Evolutionary conservation across 2,888 invertebrate genomes (phyloP).

Genomic region (Apamea monoglypha): DNA sequence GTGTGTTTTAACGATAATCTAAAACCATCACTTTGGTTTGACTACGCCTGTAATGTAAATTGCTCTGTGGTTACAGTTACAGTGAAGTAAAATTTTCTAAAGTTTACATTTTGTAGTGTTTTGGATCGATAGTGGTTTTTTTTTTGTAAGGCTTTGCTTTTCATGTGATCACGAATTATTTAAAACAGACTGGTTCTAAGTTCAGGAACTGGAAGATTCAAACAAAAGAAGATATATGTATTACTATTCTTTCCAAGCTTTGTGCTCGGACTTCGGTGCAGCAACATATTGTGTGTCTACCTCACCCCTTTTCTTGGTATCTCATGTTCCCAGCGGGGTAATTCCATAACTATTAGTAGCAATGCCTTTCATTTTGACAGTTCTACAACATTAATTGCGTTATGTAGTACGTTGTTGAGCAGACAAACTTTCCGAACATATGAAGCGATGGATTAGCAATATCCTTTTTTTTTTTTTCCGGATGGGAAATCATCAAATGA

Average conservation of each 20-base stretch:
- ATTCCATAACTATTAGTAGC: not conserved
- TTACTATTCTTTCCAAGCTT: not conserved
- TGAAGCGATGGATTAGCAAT: not conserved
- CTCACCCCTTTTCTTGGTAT: not conserved
- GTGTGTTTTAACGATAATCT: slow-evolving; percentile 44
- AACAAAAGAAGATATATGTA: not conserved
- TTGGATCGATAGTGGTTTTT: not conserved
- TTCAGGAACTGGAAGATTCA: not conserved
- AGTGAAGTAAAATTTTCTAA: not conserved
- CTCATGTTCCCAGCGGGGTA: not conserved
- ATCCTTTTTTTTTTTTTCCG: no score
- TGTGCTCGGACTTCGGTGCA: not conserved
- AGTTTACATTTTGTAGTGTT: slow-evolving; percentile 1
- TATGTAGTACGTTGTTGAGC: not conserved
- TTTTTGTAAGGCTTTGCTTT: not conserved
- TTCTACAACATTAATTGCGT: not conserved
- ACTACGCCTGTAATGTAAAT: slow-evolving; percentile 28
- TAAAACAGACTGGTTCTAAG: no score
- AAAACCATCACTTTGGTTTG: slow-evolving; percentile 13
- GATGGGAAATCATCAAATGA: no score
- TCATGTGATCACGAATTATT: not conserved
- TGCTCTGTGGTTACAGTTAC: not conserved
- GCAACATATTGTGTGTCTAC: not conserved
- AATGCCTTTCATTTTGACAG: not conserved
- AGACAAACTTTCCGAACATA: not conserved